Evolutionary conservation across 1,140 invertebrate species (phyloP).

Genomic region (Dendroctonus valens): DNA sequence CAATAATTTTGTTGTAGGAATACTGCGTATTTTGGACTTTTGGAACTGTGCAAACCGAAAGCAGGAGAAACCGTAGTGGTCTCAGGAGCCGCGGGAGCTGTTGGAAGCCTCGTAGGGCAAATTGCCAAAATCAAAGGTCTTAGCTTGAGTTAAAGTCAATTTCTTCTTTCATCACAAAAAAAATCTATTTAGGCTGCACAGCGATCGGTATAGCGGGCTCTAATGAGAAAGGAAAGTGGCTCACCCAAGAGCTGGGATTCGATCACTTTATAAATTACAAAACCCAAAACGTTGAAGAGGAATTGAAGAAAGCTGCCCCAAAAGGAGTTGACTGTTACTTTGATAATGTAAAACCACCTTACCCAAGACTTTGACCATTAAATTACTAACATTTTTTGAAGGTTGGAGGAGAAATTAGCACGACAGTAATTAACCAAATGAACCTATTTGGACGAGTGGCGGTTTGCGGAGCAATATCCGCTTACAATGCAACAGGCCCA

Average conservation of each 20-base stretch:
- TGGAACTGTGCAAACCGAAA: conserved; percentile 66
- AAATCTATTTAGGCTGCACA: conserved; percentile 51
- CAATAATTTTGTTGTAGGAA: conserved; percentile 51
- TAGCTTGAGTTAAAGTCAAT: background rate
- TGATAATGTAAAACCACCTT: conserved; percentile 61
- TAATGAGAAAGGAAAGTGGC: conserved; percentile 69
- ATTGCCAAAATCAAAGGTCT: conserved; percentile 63
- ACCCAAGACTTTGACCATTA: conserved; percentile 39
- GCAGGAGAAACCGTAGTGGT: conserved; percentile 69
- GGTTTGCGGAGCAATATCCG: conserved; percentile 65
- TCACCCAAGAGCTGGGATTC: conserved; percentile 61
- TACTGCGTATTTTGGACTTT: conserved; percentile 71
- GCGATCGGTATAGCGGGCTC: conserved; percentile 71
- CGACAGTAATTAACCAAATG: conserved; percentile 62
- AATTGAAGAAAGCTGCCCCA: conserved; percentile 62
- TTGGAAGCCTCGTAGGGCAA: conserved; percentile 71
- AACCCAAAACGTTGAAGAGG: conserved; percentile 54
- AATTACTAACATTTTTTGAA: conserved; percentile 18
- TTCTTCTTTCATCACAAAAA: background rate
- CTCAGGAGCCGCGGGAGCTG: conserved; percentile 65
- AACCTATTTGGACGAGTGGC: conserved; percentile 62
- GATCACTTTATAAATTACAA: conserved; percentile 73
- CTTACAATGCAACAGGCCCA: conserved; percentile 52
- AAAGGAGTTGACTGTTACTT: conserved; percentile 71
- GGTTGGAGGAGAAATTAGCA: conserved; percentile 63